Evolutionary conservation across 1,140 invertebrate genomes (phyloP), one percentile per base, ranked within the genome.

Genomic region (Calliphora vicina): DNA sequence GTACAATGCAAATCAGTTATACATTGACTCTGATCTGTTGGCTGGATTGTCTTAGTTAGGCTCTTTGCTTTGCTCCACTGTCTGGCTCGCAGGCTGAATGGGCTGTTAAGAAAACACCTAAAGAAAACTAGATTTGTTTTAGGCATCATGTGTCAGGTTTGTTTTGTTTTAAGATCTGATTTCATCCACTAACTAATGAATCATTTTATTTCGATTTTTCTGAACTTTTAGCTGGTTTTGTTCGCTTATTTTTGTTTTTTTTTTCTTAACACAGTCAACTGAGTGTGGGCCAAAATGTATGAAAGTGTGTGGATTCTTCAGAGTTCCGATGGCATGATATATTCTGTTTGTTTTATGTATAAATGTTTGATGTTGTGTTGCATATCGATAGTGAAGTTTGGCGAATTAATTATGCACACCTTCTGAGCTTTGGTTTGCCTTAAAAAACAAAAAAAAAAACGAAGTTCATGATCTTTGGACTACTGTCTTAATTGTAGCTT

Each of bases 401-500:
- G 57, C 76, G 82, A 83, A 83, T 83, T 83, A 83, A 83, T 83
- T 83, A 83, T 80, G 82, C 82, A 83, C 82, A 83, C 82, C 82
- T 80, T 74, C 50, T 61, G 57, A 80, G 78, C 74, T 80, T 80
- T 57, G n/a, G 23, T 80, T 80, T 35, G 20, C 50, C 9, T 29
- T 61, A 29, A 23, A 20, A n/a, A n/a, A n/a, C n/a, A n/a, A n/a
- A n/a, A 57, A 57, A 57, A 57, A 57, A 57, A 57, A 57, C 15
- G 57, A 17, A 67, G 82, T 74, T 83, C 82, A 42, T 83, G 74
- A 83, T 80, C 82, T 80, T 71, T 83, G 76, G 57, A 80, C 82
- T 80, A 67, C 35, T 80, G 82, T 83, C 74, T 83, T 83, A 83
- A 83, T 83, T 83, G 82, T 43, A 72, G 50, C 26, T 45, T 80